Percentiles rank a stretch among this genome's conserved stretches.
These are phyloP conservation scores for Xenus cinereus DNA, from an alignment of 2,113 vertebrate genomes.

Conservation along the genomic window DNA sequence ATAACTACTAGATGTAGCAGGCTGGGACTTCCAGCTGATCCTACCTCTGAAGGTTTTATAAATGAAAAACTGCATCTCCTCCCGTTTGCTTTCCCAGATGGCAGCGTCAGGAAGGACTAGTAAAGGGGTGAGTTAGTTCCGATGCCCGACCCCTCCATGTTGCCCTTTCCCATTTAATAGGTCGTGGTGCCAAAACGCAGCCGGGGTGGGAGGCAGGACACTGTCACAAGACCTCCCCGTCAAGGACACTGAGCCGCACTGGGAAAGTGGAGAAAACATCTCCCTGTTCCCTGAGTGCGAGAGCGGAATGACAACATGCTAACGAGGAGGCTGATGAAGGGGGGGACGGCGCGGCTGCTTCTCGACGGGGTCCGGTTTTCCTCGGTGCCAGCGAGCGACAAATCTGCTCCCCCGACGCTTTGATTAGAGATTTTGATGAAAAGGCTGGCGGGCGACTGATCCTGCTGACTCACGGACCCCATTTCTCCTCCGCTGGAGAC, in stretches of 20 bases:
- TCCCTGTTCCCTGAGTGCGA: accelerated
- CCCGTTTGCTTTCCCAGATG: slow-evolving; percentile 33
- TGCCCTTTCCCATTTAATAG: background rate
- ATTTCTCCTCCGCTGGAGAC: background rate
- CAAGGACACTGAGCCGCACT: background rate
- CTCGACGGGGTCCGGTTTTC: accelerated
- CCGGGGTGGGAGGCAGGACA: background rate
- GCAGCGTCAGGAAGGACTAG: background rate
- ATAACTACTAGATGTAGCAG: slow-evolving; percentile 25
- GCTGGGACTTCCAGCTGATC: slow-evolving; percentile 26
- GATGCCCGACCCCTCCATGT: background rate
- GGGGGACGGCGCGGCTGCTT: background rate
- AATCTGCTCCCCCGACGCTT: accelerated
- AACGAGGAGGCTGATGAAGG: background rate
- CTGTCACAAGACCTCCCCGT: accelerated
- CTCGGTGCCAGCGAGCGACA: background rate
- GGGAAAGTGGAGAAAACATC: background rate
- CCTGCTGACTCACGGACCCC: background rate
- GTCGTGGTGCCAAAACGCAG: background rate
- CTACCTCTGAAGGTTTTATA: slow-evolving; percentile 5
- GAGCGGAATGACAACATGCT: accelerated
- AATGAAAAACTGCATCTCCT: slow-evolving; percentile 21
- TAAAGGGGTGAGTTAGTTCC: slow-evolving; percentile 11
- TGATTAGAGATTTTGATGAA: background rate
- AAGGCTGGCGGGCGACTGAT: background rate